Percentiles rank a stretch among this genome's conserved stretches.
Conservation (phyloP, 2,888 invertebrate genomes). For the Drosophila rellima region DNA sequence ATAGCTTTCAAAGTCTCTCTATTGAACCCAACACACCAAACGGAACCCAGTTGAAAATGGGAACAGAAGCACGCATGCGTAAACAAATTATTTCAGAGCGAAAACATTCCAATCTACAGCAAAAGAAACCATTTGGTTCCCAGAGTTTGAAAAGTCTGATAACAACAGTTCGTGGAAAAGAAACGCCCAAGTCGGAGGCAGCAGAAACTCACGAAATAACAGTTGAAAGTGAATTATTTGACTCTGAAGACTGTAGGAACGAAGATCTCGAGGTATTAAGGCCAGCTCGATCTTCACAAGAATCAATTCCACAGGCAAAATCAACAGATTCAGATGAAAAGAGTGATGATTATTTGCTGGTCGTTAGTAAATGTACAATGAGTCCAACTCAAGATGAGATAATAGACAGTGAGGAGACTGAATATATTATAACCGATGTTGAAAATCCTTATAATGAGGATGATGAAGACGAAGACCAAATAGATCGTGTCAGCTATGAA, state of each 20-base stretch:
- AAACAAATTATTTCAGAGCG: slow-evolving; percentile 16
- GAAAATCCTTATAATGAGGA: slow-evolving; percentile 10
- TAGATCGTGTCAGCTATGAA: background rate
- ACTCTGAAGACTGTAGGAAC: background rate
- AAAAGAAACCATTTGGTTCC: background rate
- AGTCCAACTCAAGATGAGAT: slow-evolving; percentile 9
- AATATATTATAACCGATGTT: slow-evolving; percentile 35
- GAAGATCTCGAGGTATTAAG: background rate
- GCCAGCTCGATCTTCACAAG: background rate
- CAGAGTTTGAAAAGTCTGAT: slow-evolving; percentile 2
- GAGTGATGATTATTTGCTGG: slow-evolving; percentile 20
- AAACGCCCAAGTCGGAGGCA: background rate
- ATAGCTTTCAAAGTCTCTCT: slow-evolving; percentile 14
- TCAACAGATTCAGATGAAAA: background rate
- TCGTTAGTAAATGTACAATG: slow-evolving; percentile 11
- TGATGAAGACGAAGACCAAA: background rate
- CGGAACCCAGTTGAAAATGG: background rate
- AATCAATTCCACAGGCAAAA: background rate
- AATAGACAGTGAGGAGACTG: slow-evolving; percentile 22
- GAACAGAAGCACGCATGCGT: slow-evolving; percentile 1
- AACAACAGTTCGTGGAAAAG: background rate
- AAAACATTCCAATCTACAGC: background rate
- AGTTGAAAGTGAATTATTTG: background rate
- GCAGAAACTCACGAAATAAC: background rate
- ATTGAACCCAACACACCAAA: background rate